These are phyloP conservation scores for Leptarthrus brevirostris DNA, from an alignment of 2,888 invertebrate species.

Conservation along the genomic window DNA sequence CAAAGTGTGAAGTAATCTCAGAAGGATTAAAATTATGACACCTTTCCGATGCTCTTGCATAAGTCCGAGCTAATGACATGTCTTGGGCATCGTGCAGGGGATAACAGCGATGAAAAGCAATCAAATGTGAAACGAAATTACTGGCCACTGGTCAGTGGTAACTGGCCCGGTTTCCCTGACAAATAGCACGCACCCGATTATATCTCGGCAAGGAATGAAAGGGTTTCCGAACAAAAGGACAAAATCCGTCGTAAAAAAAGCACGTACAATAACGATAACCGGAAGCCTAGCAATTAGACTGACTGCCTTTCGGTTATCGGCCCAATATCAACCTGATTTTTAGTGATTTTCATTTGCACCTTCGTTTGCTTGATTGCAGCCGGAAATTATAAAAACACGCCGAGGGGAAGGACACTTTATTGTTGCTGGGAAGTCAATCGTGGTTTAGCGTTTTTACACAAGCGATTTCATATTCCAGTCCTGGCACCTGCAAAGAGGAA, in stretches of 20 bases:
- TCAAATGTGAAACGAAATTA: conserved; percentile 37
- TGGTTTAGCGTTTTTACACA: no score
- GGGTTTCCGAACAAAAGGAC: conserved; percentile 4
- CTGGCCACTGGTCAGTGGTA: conserved; percentile 13
- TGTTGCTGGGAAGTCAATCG: no score
- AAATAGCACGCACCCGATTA: neutral
- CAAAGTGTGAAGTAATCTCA: conserved; percentile 45
- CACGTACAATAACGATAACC: conserved; percentile 2
- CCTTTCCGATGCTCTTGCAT: neutral
- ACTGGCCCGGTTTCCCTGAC: neutral
- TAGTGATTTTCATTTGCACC: conserved; percentile 42
- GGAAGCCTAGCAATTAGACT: conserved; percentile 35
- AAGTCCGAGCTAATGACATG: conserved; percentile 12
- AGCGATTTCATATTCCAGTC: no score
- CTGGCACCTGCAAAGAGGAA: no score
- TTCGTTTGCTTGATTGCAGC: conserved; percentile 10
- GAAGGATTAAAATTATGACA: conserved; percentile 46
- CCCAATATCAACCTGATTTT: conserved; percentile 16
- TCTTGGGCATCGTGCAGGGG: conserved; percentile 26
- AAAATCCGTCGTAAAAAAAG: conserved; percentile 26
- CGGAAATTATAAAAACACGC: conserved; percentile 18
- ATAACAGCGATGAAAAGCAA: conserved; percentile 41
- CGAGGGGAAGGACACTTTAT: no score
- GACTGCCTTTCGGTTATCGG: conserved; percentile 1
- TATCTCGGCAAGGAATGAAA: conserved; percentile 21